Conservation (phyloP, 2,888 invertebrate genomes). For the Erannis defoliaria region DNA sequence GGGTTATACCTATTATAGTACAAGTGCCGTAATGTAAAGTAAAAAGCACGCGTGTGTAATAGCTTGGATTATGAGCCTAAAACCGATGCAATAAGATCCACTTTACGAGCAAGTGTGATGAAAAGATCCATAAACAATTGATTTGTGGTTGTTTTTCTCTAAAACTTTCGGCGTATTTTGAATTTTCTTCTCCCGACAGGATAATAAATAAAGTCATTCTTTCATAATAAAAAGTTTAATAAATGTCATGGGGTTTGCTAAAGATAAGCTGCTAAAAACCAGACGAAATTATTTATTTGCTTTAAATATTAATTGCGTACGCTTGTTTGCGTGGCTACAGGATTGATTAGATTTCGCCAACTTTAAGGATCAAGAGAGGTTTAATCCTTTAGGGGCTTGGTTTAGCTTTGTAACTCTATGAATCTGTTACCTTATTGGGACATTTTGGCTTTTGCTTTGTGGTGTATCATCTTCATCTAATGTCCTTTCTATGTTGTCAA, state of each 20-base stretch:
- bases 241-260: neutral
- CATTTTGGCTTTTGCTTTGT: neutral
- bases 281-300: conserved; percentile 4
- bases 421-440: conserved; percentile 1
- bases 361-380: neutral
- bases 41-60: no score
- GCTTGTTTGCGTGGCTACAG: neutral
- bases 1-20: no score
- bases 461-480: neutral
- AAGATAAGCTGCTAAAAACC: conserved; percentile 1
- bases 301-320: conserved; percentile 4
- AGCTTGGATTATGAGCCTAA: no score
- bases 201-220: conserved; percentile 1
- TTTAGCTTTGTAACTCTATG: neutral
- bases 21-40: no score
- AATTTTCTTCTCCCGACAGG: neutral
- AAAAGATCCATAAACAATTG: no score
- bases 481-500: no score
- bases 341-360: conserved; percentile 6
- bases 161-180: neutral
- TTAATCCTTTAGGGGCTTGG: conserved; percentile 1
- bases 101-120: no score
- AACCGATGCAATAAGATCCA: no score
- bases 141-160: no score
- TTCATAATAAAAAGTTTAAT: neutral